A percentile compares a stretch with the other conserved stretches of the same genome.
phyloP scores from a whole-genome alignment of 2,797 vertebrate species.

The Sarcoramphus papa region DNA sequence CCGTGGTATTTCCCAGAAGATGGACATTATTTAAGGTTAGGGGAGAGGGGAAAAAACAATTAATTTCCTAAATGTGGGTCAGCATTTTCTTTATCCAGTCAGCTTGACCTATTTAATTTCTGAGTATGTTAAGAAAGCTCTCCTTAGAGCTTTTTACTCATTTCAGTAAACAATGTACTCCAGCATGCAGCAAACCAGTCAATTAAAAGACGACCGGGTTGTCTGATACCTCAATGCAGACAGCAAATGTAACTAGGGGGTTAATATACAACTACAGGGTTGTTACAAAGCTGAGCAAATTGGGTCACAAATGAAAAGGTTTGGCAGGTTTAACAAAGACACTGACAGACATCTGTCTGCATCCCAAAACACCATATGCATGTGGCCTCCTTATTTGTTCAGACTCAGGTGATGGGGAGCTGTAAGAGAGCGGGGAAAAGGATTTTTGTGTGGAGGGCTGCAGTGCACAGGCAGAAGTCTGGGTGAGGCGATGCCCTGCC shows the following conservation, averaged over 20 bases:
- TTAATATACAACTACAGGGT: fast-evolving
- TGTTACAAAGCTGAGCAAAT: neutral
- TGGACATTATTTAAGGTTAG: fast-evolving
- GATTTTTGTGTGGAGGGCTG: neutral
- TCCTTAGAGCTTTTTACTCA: neutral
- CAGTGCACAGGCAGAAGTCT: neutral
- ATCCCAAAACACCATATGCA: fast-evolving
- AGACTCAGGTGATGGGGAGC: fast-evolving
- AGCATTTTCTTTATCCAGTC: neutral
- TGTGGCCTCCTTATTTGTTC: neutral
- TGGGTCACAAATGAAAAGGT: neutral
- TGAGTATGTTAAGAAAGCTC: neutral
- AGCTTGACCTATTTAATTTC: neutral
- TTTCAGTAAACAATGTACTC: neutral
- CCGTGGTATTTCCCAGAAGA: fast-evolving
- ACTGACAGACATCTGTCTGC: neutral
- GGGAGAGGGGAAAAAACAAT: fast-evolving
- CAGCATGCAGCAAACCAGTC: neutral
- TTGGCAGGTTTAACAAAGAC: neutral
- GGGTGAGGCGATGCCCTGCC: neutral
- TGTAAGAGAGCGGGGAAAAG: neutral
- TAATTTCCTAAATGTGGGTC: neutral
- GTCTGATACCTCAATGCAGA: neutral
- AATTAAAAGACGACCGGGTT: fast-evolving
- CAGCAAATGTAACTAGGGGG: neutral